phyloP scores from a whole-genome alignment of 2,113 vertebrate genomes.

The Mustela nigripes region DNA sequence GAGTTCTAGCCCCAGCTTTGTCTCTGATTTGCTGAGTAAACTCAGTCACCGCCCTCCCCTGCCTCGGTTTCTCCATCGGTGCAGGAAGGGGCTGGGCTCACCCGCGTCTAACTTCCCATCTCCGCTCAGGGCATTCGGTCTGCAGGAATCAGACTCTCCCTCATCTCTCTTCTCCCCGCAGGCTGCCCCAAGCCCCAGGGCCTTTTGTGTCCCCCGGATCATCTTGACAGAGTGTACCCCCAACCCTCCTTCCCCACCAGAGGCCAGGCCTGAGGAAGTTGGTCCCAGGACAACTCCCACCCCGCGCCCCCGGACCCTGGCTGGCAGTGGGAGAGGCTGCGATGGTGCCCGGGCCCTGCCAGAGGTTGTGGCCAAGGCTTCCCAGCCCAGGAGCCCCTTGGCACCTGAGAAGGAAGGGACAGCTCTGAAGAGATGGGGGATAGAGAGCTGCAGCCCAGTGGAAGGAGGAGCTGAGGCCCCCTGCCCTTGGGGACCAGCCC shows the following conservation, averaged over 20 bases:
- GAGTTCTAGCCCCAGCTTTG: neutral
- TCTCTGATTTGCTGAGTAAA: neutral
- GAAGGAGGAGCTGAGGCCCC: neutral
- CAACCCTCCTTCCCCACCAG: constrained; percentile 82
- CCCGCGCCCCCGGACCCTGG: constrained; percentile 27
- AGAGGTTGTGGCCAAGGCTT: neutral
- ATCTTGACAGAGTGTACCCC: constrained; percentile 91
- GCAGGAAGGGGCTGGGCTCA: neutral
- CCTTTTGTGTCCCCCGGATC: constrained; percentile 91
- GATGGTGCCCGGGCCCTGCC: neutral
- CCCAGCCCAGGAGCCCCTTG: neutral
- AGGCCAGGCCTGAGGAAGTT: constrained; percentile 74
- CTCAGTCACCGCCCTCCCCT: neutral
- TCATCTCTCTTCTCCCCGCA: constrained; percentile 62
- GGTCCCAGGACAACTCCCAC: neutral
- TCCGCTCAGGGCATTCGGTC: neutral
- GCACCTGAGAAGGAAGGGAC: neutral
- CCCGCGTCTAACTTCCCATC: neutral
- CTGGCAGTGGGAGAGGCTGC: neutral
- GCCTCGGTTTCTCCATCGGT: neutral
- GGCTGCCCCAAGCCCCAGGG: constrained; percentile 70
- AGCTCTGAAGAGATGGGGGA: constrained; percentile 66
- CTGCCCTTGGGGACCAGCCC: neutral
- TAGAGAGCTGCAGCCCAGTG: neutral
- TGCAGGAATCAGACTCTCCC: neutral